Conservation (phyloP, 35 echinoderm and acorn worm genomes). For the Ptychodera flava region DNA sequence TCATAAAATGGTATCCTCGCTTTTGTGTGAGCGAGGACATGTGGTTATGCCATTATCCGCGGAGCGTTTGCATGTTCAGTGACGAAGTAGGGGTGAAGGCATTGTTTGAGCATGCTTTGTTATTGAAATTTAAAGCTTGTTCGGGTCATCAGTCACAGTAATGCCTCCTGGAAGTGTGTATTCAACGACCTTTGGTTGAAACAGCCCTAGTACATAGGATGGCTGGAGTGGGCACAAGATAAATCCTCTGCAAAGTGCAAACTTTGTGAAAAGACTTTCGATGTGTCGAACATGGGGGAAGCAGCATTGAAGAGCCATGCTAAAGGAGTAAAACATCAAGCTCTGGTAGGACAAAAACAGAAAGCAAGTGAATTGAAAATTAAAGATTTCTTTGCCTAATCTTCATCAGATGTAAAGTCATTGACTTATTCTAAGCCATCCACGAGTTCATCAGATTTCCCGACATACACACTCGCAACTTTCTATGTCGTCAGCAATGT, state of each 20-base stretch:
- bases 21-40: no score
- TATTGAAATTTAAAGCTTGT: no score
- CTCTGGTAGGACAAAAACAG: neutral
- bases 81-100: no score
- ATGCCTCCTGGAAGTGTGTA: neutral
- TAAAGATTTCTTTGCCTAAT: neutral
- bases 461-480: no score
- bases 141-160: no score
- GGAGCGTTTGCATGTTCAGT: no score
- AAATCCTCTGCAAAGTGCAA: neutral
- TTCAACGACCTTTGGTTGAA: neutral
- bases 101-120: no score
- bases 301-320: constrained; percentile 40
- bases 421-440: no score
- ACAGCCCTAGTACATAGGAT: neutral
- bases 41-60: no score
- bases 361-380: neutral
- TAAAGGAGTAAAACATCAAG: constrained; percentile 17
- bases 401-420: neutral
- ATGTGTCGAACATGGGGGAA: constrained; percentile 31
- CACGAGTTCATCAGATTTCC: no score
- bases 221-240: neutral
- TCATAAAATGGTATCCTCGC: no score
- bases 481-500: no score
- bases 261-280: constrained; percentile 30